A percentile compares a stretch with the other conserved stretches of the same genome.
Evolutionary conservation across 2,888 invertebrate species (phyloP).

Genomic region (Cosmia trapezina): DNA sequence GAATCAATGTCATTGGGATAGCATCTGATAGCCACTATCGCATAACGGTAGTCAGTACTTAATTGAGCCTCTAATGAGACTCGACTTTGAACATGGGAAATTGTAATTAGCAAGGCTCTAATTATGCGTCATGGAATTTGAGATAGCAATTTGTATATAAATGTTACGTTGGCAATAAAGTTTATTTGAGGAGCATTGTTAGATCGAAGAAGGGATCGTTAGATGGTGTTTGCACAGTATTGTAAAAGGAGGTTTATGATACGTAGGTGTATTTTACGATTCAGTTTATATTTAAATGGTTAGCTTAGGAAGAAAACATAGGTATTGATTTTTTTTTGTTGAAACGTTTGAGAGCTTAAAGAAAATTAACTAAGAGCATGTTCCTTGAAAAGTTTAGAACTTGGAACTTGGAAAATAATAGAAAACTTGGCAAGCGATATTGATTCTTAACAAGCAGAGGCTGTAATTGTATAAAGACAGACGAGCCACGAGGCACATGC

Average conservation of each 20-base stretch:
- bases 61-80: slow-evolving; percentile 64
- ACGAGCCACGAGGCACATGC: not conserved
- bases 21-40: slow-evolving; percentile 61
- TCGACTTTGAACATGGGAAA: slow-evolving; percentile 62
- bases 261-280: not conserved
- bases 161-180: slow-evolving; percentile 57
- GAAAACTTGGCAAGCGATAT: not conserved
- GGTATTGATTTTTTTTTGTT: too few relatives aligned
- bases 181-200: slow-evolving; percentile 57
- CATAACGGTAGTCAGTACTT: slow-evolving; percentile 61
- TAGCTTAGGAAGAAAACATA: not conserved
- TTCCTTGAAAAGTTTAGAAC: not conserved
- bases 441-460: not conserved
- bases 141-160: slow-evolving; percentile 59
- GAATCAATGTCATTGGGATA: slow-evolving; percentile 61
- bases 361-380: too few relatives aligned
- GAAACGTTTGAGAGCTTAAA: not conserved
- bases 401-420: not conserved
- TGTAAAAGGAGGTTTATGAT: slow-evolving; percentile 33
- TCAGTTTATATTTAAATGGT: not conserved
- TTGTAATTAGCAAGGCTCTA: slow-evolving; percentile 64
- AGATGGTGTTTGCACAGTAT: slow-evolving; percentile 22
- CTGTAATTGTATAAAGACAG: not conserved
- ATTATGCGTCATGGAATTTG: slow-evolving; percentile 64
- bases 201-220: slow-evolving; percentile 25